phyloP scores from a whole-genome alignment of 1,140 invertebrate genomes.

The Elysia chlorotica region DNA sequence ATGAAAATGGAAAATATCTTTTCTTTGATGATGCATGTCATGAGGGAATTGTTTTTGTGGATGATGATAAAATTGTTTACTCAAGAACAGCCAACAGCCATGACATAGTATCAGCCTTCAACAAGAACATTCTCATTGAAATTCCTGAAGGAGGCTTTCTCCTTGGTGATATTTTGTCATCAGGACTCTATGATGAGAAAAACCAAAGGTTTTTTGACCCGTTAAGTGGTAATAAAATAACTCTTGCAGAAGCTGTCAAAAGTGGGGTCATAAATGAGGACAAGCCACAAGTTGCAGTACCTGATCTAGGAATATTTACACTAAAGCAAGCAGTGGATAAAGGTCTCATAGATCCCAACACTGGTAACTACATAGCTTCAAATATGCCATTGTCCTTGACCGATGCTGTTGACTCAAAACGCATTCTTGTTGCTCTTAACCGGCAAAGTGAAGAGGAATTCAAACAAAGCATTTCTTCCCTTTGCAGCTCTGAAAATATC shows the following conservation, averaged over 20 bases:
- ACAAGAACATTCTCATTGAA: constrained; percentile 74
- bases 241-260: constrained; percentile 65
- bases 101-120: constrained; percentile 35
- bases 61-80: constrained; percentile 38
- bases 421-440: constrained; percentile 12
- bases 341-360: constrained; percentile 80
- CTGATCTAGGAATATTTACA: constrained; percentile 60
- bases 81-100: constrained; percentile 29
- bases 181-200: constrained; percentile 63
- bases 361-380: constrained; percentile 61
- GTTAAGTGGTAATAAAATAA: constrained; percentile 29
- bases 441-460: constrained; percentile 19
- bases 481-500: constrained; percentile 7
- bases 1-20: constrained; percentile 72
- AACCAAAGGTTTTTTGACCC: constrained; percentile 42
- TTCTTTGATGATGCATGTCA: constrained; percentile 80
- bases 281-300: constrained; percentile 76
- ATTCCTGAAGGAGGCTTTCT: constrained; percentile 71
- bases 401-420: constrained; percentile 66
- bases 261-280: constrained; percentile 82
- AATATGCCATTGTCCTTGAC: constrained; percentile 75
- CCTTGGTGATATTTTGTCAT: constrained; percentile 80
- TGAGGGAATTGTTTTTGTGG: constrained; percentile 69
- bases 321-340: constrained; percentile 67
- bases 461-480: constrained; percentile 9